Base-by-base conservation (phyloP, 2,113 vertebrate genomes). In the Aspiorhynchus laticeps region DNA sequence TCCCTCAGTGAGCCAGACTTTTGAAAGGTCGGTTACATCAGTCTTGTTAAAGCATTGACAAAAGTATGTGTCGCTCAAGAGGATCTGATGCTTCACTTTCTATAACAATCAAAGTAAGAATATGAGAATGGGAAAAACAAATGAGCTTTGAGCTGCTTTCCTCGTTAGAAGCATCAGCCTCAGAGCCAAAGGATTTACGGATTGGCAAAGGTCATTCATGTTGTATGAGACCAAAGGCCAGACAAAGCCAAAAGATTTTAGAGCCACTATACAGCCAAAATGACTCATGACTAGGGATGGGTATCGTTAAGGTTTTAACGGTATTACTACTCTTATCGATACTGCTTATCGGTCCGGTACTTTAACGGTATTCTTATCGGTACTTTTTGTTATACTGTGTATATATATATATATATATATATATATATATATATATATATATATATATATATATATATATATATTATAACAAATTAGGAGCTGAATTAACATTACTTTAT, bases 121-220 rank as follows among this genome's bases (percentile, higher is more conserved):
- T 59, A 87, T 38, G 51, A 33, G 67, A 87, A 86, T 24, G 33
- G 69, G 77, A 83, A 77, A 85, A 86, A 73, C 61, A 88, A 86
- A 79, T 78, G 9, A 43, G 15, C 51, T 71, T 86, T 5, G 63
- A 46, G 43, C 11, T 10, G 10, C 53, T 43, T 65, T 84, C 33
- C 74, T 36, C 31, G 26, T 80, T 24, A 31, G 43, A 83, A 83
- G 5, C 81, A 61, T 53, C 24, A 36, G 46, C 46, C 46, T 43
- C 48, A 1, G 80, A 59, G 81, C 61, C 46, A 41, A 48, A 33
- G 46, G 71, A 77, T 67, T 83, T 75, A 65, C 5, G 24, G 73
- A 83, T 80, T 87, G 86, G 80, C 80, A 87, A 26, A 82, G 80
- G 80, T 77, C 73, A 71, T 63, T 9, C 51, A 26, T 79, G 85